Percentiles rank a stretch among this genome's conserved stretches.
Evolutionary conservation across 2,797 vertebrate species (phyloP).

Genomic region (Discoglossus pictus): DNA sequence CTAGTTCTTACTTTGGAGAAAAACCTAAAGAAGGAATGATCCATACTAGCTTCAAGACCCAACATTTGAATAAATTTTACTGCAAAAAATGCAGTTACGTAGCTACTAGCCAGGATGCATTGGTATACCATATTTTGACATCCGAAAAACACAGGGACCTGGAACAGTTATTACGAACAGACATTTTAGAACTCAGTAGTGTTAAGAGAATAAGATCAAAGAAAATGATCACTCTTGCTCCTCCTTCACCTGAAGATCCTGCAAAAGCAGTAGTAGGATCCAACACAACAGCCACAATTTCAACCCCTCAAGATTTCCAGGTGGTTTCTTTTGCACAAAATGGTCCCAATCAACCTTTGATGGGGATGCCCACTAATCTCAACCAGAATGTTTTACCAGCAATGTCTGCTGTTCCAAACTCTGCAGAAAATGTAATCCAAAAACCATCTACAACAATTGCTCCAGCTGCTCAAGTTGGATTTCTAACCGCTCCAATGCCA

Average conservation of each 20-base stretch:
- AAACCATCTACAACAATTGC: constrained; percentile 57
- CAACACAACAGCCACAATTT: constrained; percentile 8
- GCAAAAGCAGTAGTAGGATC: constrained; percentile 26
- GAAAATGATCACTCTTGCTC: constrained; percentile 58
- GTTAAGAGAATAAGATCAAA: constrained; percentile 63
- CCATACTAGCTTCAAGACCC: constrained; percentile 53
- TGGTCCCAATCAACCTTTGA: constrained; percentile 54
- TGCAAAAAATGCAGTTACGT: constrained; percentile 87
- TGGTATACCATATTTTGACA: constrained; percentile 90
- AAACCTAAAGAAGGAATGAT: constrained; percentile 58
- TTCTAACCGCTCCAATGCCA: constrained; percentile 71
- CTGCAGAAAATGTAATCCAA: constrained; percentile 61
- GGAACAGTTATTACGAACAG: constrained; percentile 80
- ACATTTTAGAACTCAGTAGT: constrained; percentile 79
- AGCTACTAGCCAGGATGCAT: constrained; percentile 83
- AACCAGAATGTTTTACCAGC: constrained; percentile 49
- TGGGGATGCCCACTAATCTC: constrained; percentile 44
- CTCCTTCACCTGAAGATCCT: constrained; percentile 63
- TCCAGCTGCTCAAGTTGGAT: constrained; percentile 56
- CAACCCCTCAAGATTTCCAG: constrained; percentile 45
- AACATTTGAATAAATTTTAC: constrained; percentile 67
- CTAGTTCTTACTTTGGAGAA: constrained; percentile 82
- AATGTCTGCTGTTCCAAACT: constrained; percentile 53
- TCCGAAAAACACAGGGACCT: constrained; percentile 85
- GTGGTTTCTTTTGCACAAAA: constrained; percentile 64